Percentiles rank a stretch among this genome's conserved stretches.
Evolutionary conservation across 2,113 vertebrate species (phyloP).

Genomic region (Urocynchramus pylzowi): DNA sequence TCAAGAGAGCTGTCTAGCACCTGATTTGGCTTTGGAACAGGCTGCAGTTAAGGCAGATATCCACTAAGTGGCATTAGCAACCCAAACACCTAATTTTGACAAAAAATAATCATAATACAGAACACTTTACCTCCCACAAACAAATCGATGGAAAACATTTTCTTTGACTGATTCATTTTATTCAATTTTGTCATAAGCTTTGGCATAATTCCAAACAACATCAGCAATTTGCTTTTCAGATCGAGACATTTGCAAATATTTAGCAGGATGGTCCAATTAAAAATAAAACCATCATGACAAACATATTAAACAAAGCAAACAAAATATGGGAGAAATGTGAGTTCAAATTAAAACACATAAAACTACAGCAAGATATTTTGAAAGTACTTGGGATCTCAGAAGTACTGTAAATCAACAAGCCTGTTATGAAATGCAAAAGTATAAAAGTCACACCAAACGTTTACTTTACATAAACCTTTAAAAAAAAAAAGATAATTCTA

Average conservation of each 20-base stretch:
- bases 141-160: neutral
- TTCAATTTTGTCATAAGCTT: neutral
- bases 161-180: neutral
- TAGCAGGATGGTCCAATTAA: neutral
- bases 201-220: neutral
- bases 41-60: conserved; percentile 53
- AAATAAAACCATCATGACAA: neutral
- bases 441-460: neutral
- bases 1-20: neutral
- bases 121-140: neutral
- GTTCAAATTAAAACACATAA: neutral
- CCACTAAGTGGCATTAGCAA: conserved; percentile 69
- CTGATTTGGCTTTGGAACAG: neutral
- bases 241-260: neutral
- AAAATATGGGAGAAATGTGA: neutral
- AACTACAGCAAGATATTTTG: neutral
- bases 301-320: neutral
- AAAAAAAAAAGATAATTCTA: neutral
- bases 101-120: neutral
- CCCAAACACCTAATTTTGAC: neutral
- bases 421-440: neutral
- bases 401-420: neutral
- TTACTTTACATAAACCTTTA: neutral
- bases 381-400: neutral
- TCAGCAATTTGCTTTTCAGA: neutral